Conservation (phyloP, 2,113 vertebrate species). For the Thunnus maccoyii region DNA sequence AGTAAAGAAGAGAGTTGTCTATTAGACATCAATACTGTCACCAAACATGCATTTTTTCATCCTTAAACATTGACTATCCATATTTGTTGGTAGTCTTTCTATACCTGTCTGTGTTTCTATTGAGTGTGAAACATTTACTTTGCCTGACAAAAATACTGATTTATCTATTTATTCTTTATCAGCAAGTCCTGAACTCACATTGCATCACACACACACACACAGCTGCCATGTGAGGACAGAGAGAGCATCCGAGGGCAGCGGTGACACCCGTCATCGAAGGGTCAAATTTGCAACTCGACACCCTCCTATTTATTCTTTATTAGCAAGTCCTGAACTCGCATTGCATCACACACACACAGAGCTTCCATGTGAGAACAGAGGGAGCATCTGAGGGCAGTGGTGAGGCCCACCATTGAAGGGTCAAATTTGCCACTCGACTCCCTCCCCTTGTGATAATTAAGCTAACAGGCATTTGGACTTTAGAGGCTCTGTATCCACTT, state of each 20-base stretch:
- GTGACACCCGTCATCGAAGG: neutral
- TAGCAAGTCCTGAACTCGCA: neutral
- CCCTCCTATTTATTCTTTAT: neutral
- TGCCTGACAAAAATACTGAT: too few species aligned
- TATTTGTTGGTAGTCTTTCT: too few species aligned
- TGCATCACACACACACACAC: neutral
- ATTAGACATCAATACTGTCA: too few species aligned
- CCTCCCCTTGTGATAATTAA: neutral
- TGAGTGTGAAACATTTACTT: too few species aligned
- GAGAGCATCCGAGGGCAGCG: slow-evolving; percentile 12
- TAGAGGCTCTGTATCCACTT: neutral
- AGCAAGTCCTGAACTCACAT: neutral
- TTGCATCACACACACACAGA: neutral
- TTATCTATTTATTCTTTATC: too few species aligned
- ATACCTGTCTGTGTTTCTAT: neutral
- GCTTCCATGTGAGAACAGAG: slow-evolving; percentile 9
- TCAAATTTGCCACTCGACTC: slow-evolving; percentile 19
- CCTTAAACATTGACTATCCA: neutral
- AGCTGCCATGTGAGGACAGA: slow-evolving; percentile 8
- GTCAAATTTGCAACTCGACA: slow-evolving; percentile 17
- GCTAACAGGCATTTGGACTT: neutral
- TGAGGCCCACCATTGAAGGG: neutral
- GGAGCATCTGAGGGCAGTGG: slow-evolving; percentile 13
- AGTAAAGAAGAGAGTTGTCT: too few species aligned
- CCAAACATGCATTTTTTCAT: too few species aligned